Conservation (phyloP, 2,113 vertebrate species). For the Prionailurus viverrinus region DNA sequence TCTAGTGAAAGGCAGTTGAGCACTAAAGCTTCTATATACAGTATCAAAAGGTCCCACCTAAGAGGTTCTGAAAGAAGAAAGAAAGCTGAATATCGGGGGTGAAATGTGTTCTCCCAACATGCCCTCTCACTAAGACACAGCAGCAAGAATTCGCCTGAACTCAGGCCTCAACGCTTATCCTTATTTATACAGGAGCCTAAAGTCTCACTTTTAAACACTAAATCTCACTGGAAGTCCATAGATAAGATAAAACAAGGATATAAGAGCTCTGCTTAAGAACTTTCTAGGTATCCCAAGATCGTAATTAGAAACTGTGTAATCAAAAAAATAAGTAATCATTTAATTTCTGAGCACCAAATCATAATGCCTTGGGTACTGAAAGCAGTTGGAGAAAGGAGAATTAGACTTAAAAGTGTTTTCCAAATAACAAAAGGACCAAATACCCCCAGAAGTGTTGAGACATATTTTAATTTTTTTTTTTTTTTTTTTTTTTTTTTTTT, state of each 20-base stretch:
- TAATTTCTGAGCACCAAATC: constrained; percentile 34
- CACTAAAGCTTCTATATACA: background rate
- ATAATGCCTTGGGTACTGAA: background rate
- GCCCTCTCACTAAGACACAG: background rate
- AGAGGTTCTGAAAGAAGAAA: background rate
- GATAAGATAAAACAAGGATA: background rate
- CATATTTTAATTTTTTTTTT: background rate
- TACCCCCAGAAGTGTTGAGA: background rate
- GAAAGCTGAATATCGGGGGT: background rate
- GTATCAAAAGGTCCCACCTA: background rate
- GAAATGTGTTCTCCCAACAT: background rate
- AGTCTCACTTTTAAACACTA: constrained; percentile 2
- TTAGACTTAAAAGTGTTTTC: constrained; percentile 13
- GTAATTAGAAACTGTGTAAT: background rate
- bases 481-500: background rate
- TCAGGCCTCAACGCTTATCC: background rate
- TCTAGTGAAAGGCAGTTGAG: background rate
- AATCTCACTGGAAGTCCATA: background rate
- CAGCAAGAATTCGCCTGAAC: background rate
- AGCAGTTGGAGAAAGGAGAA: background rate
- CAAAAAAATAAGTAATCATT: constrained; percentile 23
- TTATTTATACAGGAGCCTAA: background rate
- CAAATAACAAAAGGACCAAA: constrained; percentile 17
- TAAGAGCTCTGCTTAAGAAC: background rate
- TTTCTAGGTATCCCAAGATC: background rate